These are phyloP conservation scores for Hepsetus odoe DNA, from an alignment of 2,113 vertebrate species.

Conservation along the genomic window DNA sequence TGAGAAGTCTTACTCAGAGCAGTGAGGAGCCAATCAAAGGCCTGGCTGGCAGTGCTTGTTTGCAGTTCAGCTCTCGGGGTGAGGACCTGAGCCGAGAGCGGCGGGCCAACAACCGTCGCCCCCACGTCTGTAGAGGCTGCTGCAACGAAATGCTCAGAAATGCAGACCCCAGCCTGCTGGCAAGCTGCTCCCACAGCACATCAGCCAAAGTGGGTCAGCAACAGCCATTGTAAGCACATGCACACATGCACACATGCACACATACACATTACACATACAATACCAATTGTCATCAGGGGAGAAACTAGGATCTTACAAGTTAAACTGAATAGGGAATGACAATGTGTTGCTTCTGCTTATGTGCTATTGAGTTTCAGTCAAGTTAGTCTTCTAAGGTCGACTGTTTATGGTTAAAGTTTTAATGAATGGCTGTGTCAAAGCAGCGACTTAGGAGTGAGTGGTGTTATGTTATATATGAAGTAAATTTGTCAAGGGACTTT, in stretches of 20 bases:
- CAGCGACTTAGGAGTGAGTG: too few species aligned
- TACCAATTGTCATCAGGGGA: too few species aligned
- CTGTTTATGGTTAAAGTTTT: too few species aligned
- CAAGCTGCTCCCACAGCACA: conserved; percentile 53
- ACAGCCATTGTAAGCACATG: conserved; percentile 25
- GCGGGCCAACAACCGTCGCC: conserved; percentile 7
- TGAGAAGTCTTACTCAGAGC: conserved; percentile 43
- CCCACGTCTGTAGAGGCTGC: conserved; percentile 5
- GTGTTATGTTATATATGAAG: too few species aligned
- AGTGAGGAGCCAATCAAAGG: conserved; percentile 27
- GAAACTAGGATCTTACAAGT: too few species aligned
- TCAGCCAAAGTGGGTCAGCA: conserved; percentile 64
- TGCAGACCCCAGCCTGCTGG: conserved; percentile 48
- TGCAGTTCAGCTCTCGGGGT: conserved; percentile 37
- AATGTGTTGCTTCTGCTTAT: too few species aligned
- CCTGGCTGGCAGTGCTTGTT: conserved; percentile 20
- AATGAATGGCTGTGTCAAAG: too few species aligned
- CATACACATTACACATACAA: neutral
- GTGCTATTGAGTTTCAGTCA: too few species aligned
- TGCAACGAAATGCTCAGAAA: conserved; percentile 5
- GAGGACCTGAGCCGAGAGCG: conserved; percentile 24
- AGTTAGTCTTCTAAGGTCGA: too few species aligned
- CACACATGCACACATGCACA: conserved; percentile 33
- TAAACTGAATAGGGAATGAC: too few species aligned
- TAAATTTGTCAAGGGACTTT: too few species aligned